Evolutionary conservation across 2,888 invertebrate species (phyloP), one percentile per base, ranked within the genome.

Genomic region (Eupithecia abbreviata): DNA sequence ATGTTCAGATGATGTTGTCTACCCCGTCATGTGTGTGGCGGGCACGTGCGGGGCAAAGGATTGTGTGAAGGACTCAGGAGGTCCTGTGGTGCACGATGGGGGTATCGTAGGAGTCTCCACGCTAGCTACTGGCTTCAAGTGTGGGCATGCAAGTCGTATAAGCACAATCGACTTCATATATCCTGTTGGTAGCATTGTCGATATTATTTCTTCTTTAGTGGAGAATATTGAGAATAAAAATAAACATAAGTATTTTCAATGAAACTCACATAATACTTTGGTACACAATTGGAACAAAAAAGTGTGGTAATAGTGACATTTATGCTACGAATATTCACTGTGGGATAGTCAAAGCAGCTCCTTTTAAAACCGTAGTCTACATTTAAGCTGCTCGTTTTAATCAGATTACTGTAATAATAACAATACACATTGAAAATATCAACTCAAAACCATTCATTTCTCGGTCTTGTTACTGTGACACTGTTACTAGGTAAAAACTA

Each of bases 181-280:
- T 62, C 62, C 62, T 7, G 30, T 62, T 12, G 30, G 62, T 30
- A 62, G 30, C 62, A 62, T 4, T 10, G 10, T 62, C 62, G 62
- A 62, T 30, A 30, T 30, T 18, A 62, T 62, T 30, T 9, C 62
- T 62, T 62, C 62, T 10, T 10, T 62, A 62, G 62, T 62, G 18
- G 12, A 18, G 10, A 4, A 30, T 62, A 62, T 62, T 62, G 62
- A 62, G 62, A 10, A 0, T 12, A 30, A 62, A 30, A 30, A 62
- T 62, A 62, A 30, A 30, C 62, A 62, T 62, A 62, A 62, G 62
- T 62, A 62, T 62, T 62, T 62, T 62, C 3, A 12, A 30, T 62
- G 58, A 58, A 58, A 51, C 15, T 51, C 15, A 15, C 6, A 51
- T n/a, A 15, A 51, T 30, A 15, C 15, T n/a, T 51, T n/a, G 51